Percentiles rank a stretch among this genome's conserved stretches.
Conservation (phyloP, 35 echinoderm and acorn worm species). For the Holothuria glaberrima region DNA sequence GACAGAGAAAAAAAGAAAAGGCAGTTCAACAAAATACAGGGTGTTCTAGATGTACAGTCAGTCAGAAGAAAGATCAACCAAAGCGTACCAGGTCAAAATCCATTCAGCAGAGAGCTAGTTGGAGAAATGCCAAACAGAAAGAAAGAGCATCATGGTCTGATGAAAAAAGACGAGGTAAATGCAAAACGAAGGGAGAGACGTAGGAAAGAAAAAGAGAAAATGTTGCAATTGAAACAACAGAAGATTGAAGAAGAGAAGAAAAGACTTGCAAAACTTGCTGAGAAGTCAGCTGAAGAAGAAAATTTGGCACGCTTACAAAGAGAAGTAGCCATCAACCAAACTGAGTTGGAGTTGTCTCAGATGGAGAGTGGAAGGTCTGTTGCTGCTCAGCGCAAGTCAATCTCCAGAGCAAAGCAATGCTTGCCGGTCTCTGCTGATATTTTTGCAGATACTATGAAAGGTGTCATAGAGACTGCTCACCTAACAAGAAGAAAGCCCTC, state of each 20-base stretch:
- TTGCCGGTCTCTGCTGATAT: neutral
- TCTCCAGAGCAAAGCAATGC: neutral
- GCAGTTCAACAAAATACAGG: neutral
- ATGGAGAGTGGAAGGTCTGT: neutral
- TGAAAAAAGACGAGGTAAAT: neutral
- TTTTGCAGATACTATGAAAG: slow-evolving; percentile 14
- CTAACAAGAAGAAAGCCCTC: neutral
- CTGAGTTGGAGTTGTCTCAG: neutral
- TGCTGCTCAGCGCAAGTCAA: neutral
- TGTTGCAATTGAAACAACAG: neutral
- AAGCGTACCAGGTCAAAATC: neutral
- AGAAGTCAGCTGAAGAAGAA: neutral
- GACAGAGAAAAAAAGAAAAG: slow-evolving; percentile 11
- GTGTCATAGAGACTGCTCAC: neutral
- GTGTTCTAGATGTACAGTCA: neutral
- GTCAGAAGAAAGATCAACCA: too few relatives aligned
- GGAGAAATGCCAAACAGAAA: slow-evolving; percentile 7
- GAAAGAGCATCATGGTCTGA: slow-evolving; percentile 23
- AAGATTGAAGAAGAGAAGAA: slow-evolving; percentile 8
- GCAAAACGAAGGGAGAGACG: slow-evolving; percentile 6
- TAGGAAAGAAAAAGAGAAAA: neutral
- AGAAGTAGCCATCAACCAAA: neutral
- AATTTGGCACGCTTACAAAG: neutral
- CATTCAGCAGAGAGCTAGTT: neutral
- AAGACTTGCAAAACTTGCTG: neutral